Base-by-base conservation (phyloP, 1,140 invertebrate species). In the Nasonia vitripennis region DNA sequence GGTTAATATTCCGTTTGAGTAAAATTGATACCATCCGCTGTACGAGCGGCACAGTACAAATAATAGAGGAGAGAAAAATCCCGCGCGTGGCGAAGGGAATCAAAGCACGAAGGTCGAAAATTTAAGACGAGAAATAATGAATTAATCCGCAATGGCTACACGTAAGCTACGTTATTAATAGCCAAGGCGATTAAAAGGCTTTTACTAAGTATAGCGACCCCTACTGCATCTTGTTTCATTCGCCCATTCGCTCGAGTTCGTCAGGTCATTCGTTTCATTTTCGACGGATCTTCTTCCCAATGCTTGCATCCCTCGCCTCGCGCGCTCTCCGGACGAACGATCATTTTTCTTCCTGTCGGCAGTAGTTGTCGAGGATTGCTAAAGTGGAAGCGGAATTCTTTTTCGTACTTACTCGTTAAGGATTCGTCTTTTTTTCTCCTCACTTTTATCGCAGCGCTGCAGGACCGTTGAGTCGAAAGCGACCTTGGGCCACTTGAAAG, bases 221-320 rank as follows among this genome's bases (percentile, higher is more conserved):
- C 62, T 67, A 17, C n/a, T 67, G 62, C 62, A 67, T 9, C 62
- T 67, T 23, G 62, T 67, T 67, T 67, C 14, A 23, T 67, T 23
- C 62, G 62, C n/a, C 7, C 62, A 67, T 67, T 67, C 62, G n/a
- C 62, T 67, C 11, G 1, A 20, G n/a, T 67, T 14, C 20, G n/a
- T 70, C 67, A n/a, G 67, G 27, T 70, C 67, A 70, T 70, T 70
- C 67, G 67, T 70, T 67, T 71, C 70, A 31, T 27, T 71, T 71
- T 71, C 67, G 70, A 71, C 14, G 70, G 27, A 71, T 31, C 27
- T 71, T 71, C 67, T 71, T 71, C 23, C 2, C 70, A 17, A 31
- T 10, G 27, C 1, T 27, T 2, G 23, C 70, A 31, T 71, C 14
- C 23, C 23, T 14, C 70, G 34, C 34, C 27, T 71, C 7, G 3